A percentile compares a stretch with the other conserved stretches of the same genome.
Conservation (phyloP, 2,888 invertebrate genomes). For the Pyrrhia umbra region DNA sequence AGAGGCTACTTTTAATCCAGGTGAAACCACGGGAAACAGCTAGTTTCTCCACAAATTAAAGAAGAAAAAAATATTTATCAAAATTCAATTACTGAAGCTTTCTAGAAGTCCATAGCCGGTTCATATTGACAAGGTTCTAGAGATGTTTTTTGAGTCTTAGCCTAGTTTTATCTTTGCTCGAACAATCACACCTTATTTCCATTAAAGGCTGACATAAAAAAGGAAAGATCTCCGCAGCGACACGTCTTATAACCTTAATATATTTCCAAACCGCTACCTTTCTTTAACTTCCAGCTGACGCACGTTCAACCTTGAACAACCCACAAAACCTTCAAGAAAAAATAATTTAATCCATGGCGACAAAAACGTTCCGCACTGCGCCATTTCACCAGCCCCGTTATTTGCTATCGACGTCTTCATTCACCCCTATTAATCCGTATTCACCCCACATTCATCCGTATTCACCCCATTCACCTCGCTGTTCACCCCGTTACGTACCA, state of each 20-base stretch:
- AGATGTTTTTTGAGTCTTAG: no score
- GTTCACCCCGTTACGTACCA: conserved; percentile 47
- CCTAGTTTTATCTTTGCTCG: no score
- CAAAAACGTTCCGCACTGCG: conserved; percentile 58
- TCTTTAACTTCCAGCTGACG: conserved; percentile 14
- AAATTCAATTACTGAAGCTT: no score
- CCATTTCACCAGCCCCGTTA: conserved; percentile 48
- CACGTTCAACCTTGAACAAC: conserved; percentile 27
- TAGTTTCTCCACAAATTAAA: background rate
- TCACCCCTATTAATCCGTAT: conserved; percentile 32
- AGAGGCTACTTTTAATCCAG: no score
- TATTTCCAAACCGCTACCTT: conserved; percentile 1
- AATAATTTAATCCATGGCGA: conserved; percentile 39
- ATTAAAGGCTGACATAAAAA: background rate
- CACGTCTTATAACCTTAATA: conserved; percentile 7
- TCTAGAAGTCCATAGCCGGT: no score
- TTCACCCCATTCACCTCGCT: conserved; percentile 46
- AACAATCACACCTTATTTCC: background rate
- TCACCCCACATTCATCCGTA: conserved; percentile 38
- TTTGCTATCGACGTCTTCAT: conserved; percentile 46
- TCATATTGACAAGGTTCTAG: no score
- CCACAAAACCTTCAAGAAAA: conserved; percentile 25
- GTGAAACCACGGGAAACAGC: no score
- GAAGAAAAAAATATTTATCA: no score
- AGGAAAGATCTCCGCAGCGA: background rate